Evolutionary conservation across 2,888 invertebrate genomes (phyloP), one percentile per base, ranked within the genome.

Genomic region (Eremobia ochroleuca): DNA sequence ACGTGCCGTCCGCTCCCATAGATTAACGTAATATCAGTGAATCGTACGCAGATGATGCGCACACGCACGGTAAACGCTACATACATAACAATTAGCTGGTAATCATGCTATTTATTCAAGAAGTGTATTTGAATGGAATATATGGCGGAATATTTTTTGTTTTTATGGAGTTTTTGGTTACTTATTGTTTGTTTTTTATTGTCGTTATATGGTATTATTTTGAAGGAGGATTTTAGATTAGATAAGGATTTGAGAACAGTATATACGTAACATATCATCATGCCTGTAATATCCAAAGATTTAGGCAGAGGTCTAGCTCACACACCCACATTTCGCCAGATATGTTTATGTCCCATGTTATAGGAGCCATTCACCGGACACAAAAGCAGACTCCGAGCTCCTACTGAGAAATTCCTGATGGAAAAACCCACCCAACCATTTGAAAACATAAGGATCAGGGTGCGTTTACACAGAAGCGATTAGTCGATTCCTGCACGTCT

Each of bases 1-100:
- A 88, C 88, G 85, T 85, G 79, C 79, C 74, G 40, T 40, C 28
- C 40, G 72, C 67, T 81, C 77, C 79, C 80, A 82, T 88, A 87
- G 69, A 85, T 86, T 76, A 85, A 65, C 76, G 76, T 84, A 85
- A 83, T 83, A 82, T 76, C 43, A 49, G 59, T 58, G 65, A 66
- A 83, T 66, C 46, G 55, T 76, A 66, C 61, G 58, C 75, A 84
- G 70, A 82, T 71, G 77, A 73, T 73, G 82, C 74, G 82, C 78
- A 37, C 64, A 79, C 81, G 84, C 87, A 81, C 66, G 43, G 18
- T 59, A 67, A 69, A 78, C 79, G 75, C 76, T 34, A 69, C 70
- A 64, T 52, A 81, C 79, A 84, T 86, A 28, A 73, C 79, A 87
- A 89, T 85, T 74, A 81, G 37, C 61, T 66, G 58, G 49, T 69